Evolutionary conservation across 2,797 vertebrate genomes (phyloP), one percentile per base, ranked within the genome.

Genomic region (Numenius phaeopus): DNA sequence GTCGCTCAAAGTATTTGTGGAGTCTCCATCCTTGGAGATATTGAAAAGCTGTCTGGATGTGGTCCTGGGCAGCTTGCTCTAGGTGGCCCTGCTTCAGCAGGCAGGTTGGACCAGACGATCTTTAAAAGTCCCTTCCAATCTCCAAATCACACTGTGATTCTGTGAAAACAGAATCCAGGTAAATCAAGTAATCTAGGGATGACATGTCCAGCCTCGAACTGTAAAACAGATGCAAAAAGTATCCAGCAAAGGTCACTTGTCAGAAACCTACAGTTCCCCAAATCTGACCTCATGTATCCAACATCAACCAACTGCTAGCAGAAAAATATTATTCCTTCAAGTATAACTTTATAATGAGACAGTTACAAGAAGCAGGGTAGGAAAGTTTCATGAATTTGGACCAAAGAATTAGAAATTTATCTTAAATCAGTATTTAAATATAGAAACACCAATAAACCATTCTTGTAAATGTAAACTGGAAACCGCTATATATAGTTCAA

Each of bases 381-480:
- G 57, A 80, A 87, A 85, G 24, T 75, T 83, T 47, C n/a, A 30
- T 44, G 11, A 64, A 76, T 84, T 70, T 87, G 64, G 50, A 90
- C 55, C 2, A 3, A 79, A 86, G 57, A 84, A 69, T 29, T 52
- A 71, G n/a, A 80, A 80, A 86, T 81, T 65, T 29, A 61, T 81
- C 79, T 91, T 86, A 47, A 69, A 85, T 58, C 57, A 69, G 37
- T 32, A 81, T 78, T 96, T 76, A 93, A 87, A 83, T 81, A 83
- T 17, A 80, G 58, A 14, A 83, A 77, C 78, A 42, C 22, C 27
- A 89, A 76, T 42, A 71, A 83, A 61, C 8, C 13, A 46, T 57
- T 72, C 70, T 65, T 83, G 54, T 18, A 78, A 77, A 83, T 52
- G n/a, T 59, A 78, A 90, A 83, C 62, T 83, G 58, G 57, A 77